Evolutionary conservation across 2,888 invertebrate genomes (phyloP).

Genomic region (Osmoderma eremita): DNA sequence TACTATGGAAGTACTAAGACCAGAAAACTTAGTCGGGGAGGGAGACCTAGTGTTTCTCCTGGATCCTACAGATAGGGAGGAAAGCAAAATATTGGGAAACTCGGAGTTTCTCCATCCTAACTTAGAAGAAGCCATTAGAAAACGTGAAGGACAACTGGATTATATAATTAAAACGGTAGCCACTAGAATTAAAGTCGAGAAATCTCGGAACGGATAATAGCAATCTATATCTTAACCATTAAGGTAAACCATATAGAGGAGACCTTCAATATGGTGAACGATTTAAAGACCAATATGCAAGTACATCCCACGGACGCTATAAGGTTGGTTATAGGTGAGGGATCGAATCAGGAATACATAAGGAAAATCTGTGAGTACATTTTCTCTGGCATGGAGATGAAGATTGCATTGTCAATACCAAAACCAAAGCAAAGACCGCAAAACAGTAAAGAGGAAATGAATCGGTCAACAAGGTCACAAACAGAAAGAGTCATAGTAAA

Average conservation of each 20-base stretch:
- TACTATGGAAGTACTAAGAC: no score
- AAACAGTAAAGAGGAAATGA: neutral
- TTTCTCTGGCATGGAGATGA: neutral
- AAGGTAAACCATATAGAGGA: neutral
- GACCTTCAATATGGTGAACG: neutral
- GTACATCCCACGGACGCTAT: neutral
- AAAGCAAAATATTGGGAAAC: no score
- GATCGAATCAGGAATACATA: neutral
- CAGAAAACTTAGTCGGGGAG: no score
- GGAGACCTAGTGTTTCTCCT: no score
- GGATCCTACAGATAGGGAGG: no score
- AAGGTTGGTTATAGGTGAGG: neutral
- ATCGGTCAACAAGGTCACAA: neutral
- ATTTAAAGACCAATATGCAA: neutral
- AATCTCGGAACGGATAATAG: neutral
- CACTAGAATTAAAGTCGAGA: neutral
- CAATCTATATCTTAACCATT: neutral
- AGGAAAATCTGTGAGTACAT: neutral
- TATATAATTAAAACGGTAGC: neutral
- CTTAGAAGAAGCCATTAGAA: neutral
- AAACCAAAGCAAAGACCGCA: neutral
- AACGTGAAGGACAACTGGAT: neutral
- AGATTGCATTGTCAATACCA: neutral
- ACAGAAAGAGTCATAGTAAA: constrained; percentile 8
- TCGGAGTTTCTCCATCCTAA: no score